These are phyloP conservation scores for Berghia stephanieae DNA, from an alignment of 1,140 invertebrate genomes.

Conservation along the genomic window DNA sequence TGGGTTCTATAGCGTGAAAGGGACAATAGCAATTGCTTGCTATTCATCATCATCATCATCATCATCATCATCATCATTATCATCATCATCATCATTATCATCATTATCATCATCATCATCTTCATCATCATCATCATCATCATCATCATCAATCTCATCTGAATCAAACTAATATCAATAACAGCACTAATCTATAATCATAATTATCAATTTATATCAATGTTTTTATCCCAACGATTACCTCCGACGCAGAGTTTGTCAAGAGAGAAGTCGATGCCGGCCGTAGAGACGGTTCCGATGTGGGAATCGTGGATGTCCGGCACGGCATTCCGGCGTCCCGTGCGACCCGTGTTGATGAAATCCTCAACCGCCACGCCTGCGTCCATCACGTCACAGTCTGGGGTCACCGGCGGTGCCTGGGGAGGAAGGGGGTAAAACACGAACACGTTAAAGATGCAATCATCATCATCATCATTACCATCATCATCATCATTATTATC, in stretches of 20 bases:
- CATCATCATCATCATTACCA: not conserved
- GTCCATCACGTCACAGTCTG: slow-evolving; percentile 12
- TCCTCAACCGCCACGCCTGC: slow-evolving; percentile 69
- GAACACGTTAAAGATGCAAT: not conserved
- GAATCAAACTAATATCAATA: no score
- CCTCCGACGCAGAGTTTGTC: slow-evolving; percentile 66
- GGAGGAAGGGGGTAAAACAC: not conserved
- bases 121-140: no score
- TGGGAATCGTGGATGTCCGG: slow-evolving; percentile 76
- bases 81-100: no score
- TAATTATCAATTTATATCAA: no score
- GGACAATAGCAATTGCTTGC: no score
- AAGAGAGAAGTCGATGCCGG: slow-evolving; percentile 76
- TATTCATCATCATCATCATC: no score
- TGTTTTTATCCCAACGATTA: no score
- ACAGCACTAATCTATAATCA: no score
- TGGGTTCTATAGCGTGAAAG: no score
- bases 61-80: no score
- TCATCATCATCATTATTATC: not conserved
- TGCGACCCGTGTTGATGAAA: slow-evolving; percentile 80
- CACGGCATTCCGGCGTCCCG: slow-evolving; percentile 81
- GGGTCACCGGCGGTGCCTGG: not conserved
- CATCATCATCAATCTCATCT: no score
- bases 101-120: no score
- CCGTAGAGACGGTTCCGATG: slow-evolving; percentile 74